Base-by-base conservation (phyloP, 2,113 vertebrate species). In the Menidia beryllina region DNA sequence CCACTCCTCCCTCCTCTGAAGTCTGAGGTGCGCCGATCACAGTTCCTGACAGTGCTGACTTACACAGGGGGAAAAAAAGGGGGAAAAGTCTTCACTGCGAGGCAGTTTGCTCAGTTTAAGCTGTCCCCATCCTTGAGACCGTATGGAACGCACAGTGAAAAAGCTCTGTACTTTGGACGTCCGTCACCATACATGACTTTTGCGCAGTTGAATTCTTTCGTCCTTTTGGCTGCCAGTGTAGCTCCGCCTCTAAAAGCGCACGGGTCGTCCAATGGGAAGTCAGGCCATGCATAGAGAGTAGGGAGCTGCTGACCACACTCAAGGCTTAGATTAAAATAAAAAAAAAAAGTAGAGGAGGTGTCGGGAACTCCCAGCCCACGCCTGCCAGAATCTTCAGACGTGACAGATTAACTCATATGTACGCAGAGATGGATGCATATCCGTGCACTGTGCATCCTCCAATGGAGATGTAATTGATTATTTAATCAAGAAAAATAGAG, bases 111-210 rank as follows among this genome's bases (percentile, higher is more conserved):
- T 47, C 72, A 41, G 75, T 82, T 83, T 68, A 88, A 83, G 88
- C 86, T 76, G 86, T 91, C 89, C 91, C 93, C 89, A 93, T 92
- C 92, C 90, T 94, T 84, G 81, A 80, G 92, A 84, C 91, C 73
- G 93, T 78, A 47, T 84, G 92, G 86, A 91, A 91, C 93, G 90
- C 92, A 89, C 94, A 94, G 93, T 88, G 93, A 93, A 95, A 96
- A 96, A 94, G 91, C 94, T 94, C 94, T 95, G 93, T 93, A 96
- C 95, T 95, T 96, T 95, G 95, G 94, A 95, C 94, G 96, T 96
- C 96, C 94, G 96, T 96, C 95, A 95, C 93, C 93, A 87, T 91
- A 91, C 93, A 95, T 92, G 92, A 98, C 95, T 96, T 97, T 96
- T 95, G 96, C 95, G 94, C 94, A 95, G 95, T 95, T 94, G 93